Conservation (phyloP, 2,888 invertebrate genomes). For the Lepidocyrtoides sp. region DNA sequence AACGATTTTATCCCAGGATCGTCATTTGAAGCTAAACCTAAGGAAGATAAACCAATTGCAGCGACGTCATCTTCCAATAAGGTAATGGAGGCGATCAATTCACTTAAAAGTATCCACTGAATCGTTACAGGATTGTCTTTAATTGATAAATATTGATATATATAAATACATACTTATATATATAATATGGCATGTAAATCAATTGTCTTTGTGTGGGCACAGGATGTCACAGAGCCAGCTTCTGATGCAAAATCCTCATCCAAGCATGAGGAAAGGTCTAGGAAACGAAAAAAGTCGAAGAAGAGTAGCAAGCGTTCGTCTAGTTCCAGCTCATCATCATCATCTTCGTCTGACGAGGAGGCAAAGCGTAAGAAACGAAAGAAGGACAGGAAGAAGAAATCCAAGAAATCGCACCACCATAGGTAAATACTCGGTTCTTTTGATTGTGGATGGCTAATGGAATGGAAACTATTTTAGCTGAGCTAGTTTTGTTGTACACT, state of each 20-base stretch:
- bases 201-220: neutral
- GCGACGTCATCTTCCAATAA: slow-evolving; percentile 46
- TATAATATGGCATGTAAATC: no score
- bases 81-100: slow-evolving; percentile 22
- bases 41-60: slow-evolving; percentile 60
- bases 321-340: slow-evolving; percentile 81
- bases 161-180: no score
- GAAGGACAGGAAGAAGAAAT: slow-evolving; percentile 84
- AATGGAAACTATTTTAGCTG: slow-evolving; percentile 66
- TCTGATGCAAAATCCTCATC: slow-evolving; percentile 48
- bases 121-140: no score
- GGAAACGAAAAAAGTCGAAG: slow-evolving; percentile 83
- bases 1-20: slow-evolving; percentile 96
- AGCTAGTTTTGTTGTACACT: slow-evolving; percentile 72
- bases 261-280: slow-evolving; percentile 74
- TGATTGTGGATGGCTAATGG: slow-evolving; percentile 68
- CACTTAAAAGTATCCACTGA: no score
- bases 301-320: slow-evolving; percentile 81
- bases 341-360: slow-evolving; percentile 83
- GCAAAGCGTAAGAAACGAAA: slow-evolving; percentile 81
- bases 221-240: slow-evolving; percentile 62
- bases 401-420: slow-evolving; percentile 83
- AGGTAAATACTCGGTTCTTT: slow-evolving; percentile 81
- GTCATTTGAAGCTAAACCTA: slow-evolving; percentile 81
- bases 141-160: no score